Evolutionary conservation across 1,140 invertebrate species (phyloP), one percentile per base, ranked within the genome.

Genomic region (Pseudomyrmex concolor): DNA sequence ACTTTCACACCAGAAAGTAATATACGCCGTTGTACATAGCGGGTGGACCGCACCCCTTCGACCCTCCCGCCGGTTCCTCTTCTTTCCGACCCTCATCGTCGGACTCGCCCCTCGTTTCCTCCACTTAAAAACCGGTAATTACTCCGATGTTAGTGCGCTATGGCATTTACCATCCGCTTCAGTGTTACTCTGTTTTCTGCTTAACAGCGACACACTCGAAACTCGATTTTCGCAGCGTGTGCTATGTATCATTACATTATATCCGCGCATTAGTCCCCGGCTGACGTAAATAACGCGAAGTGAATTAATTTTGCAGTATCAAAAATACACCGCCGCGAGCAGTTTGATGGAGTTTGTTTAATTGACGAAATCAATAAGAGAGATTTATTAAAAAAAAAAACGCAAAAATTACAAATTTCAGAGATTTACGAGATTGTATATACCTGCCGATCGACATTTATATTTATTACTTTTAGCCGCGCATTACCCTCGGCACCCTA

Each of bases 91-190:
- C 87, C 84, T 85, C 76, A 71, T 85, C 77, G 83, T 62, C 74
- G 85, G 76, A 80, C 66, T 80, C 76, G 76, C 88, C 83, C 87
- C 86, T 88, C 82, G 84, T 91, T 91, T 89, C 89, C 88, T 88
- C 84, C 77, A 88, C 83, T 89, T 91, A 91, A 92, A 91, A 91
- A 90, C 91, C 86, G 87, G 89, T 87, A 91, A 91, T 91, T 91
- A 91, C 87, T 83, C 67, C 81, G 89, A 91, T 86, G 89, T 86
- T 77, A 19, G 76, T 59, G 76, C 17, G 76, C 76, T 70, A 66
- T 59, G 84, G 84, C 84, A 91, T 91, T 91, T 91, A 91, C 89
- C 87, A 87, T 89, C 88, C 89, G 70, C 78, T 74, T 60, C 60
- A 50, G 51, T 59, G 83, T 72, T 82, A 70, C 76, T 68, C 66